Conservation (phyloP, 2,113 vertebrate genomes). For the Trematomus loennbergii region DNA sequence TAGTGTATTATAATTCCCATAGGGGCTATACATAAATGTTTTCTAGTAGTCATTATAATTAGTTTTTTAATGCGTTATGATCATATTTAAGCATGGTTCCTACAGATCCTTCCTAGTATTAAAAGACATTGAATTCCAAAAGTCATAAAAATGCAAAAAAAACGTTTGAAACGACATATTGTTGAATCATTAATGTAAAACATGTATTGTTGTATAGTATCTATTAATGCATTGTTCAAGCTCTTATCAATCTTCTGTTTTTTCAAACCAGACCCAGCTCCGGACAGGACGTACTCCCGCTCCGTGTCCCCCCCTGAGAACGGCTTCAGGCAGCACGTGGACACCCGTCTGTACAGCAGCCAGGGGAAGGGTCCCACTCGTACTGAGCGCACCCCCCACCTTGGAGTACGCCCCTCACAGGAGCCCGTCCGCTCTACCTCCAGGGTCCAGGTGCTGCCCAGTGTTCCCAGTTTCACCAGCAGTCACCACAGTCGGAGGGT, state of each 20-base stretch:
- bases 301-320: constrained; percentile 87
- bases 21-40: too few species aligned
- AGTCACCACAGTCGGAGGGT: constrained; percentile 64
- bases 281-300: constrained; percentile 84
- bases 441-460: constrained; percentile 65
- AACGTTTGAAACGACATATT: background rate
- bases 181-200: background rate
- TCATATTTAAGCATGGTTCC: too few species aligned
- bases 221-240: background rate
- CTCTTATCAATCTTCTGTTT: background rate
- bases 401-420: constrained; percentile 67
- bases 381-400: constrained; percentile 74
- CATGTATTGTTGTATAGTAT: background rate
- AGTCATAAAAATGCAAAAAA: too few species aligned
- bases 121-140: too few species aligned
- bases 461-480: constrained; percentile 3
- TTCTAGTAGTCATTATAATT: too few species aligned
- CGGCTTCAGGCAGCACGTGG: constrained; percentile 83
- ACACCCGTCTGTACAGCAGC: constrained; percentile 86
- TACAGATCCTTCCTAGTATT: too few species aligned
- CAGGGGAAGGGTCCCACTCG: constrained; percentile 88
- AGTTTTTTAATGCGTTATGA: too few species aligned
- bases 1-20: too few species aligned
- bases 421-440: constrained; percentile 59
- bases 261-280: constrained; percentile 78